Conservation (phyloP, 2,888 invertebrate species). For the Buathra laborator region DNA sequence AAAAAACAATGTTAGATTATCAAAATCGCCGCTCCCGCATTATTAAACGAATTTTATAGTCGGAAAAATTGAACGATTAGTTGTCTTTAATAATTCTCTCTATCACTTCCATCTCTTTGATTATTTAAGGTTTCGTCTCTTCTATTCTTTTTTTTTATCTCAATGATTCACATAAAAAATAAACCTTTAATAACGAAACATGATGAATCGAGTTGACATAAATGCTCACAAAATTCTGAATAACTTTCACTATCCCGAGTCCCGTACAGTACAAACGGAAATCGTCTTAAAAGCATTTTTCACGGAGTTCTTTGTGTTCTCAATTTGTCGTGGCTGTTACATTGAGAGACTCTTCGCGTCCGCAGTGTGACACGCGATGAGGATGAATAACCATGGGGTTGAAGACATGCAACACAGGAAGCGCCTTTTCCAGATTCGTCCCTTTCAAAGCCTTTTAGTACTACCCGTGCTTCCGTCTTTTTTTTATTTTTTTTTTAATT, state of each 20-base stretch:
- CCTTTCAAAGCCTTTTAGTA: slow-evolving; percentile 52
- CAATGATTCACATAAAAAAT: no score
- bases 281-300: slow-evolving; percentile 11
- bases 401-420: slow-evolving; percentile 36
- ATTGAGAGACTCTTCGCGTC: slow-evolving; percentile 15
- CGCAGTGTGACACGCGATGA: slow-evolving; percentile 42
- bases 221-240: not conserved
- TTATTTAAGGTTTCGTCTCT: no score
- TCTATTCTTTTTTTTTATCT: no score
- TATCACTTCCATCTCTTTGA: no score
- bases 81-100: no score
- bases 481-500: slow-evolving; percentile 12
- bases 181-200: no score
- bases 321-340: slow-evolving; percentile 9
- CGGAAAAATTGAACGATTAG: no score
- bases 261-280: not conserved
- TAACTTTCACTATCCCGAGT: no score
- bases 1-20: no score
- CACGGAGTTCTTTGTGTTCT: not conserved
- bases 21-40: no score
- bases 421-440: slow-evolving; percentile 50
- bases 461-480: slow-evolving; percentile 1
- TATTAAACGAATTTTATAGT: no score
- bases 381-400: slow-evolving; percentile 37
- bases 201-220: not conserved